These are phyloP conservation scores for Ptilonorhynchus violaceus DNA, from an alignment of 2,113 vertebrate species.

Conservation along the genomic window DNA sequence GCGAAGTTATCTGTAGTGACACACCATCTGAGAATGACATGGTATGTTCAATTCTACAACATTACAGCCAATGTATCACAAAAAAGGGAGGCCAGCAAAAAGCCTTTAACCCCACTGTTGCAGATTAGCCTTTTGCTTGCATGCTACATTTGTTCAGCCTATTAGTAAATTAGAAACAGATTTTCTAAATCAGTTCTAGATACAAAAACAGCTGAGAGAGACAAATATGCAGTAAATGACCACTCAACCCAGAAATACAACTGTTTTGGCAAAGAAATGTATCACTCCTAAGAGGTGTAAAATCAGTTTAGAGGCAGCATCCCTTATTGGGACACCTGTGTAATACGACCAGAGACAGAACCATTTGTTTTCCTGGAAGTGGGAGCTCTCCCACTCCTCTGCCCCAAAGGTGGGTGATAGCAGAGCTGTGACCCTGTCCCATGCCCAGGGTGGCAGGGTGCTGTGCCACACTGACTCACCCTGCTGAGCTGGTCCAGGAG, in stretches of 20 bases:
- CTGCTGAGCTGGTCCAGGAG: constrained; percentile 94
- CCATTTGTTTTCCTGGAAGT: background rate
- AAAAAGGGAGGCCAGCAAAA: background rate
- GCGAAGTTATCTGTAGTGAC: background rate
- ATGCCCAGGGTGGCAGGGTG: background rate
- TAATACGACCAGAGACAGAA: background rate
- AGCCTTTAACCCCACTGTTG: background rate
- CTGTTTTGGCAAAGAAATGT: background rate
- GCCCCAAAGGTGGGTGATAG: background rate
- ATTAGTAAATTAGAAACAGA: background rate
- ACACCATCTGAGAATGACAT: background rate
- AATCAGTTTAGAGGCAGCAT: background rate
- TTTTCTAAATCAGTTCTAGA: background rate
- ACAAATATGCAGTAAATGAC: background rate
- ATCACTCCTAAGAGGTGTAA: background rate
- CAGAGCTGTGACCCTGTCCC: background rate
- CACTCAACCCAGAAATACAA: background rate
- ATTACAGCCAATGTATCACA: background rate
- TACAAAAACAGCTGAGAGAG: background rate
- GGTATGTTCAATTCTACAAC: background rate
- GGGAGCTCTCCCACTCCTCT: background rate
- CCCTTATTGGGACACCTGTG: background rate
- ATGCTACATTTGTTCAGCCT: background rate
- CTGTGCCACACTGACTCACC: constrained; percentile 73
- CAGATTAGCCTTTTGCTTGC: background rate